Evolutionary conservation across 2,888 invertebrate genomes (phyloP).

Genomic region (Pecten maximus): DNA sequence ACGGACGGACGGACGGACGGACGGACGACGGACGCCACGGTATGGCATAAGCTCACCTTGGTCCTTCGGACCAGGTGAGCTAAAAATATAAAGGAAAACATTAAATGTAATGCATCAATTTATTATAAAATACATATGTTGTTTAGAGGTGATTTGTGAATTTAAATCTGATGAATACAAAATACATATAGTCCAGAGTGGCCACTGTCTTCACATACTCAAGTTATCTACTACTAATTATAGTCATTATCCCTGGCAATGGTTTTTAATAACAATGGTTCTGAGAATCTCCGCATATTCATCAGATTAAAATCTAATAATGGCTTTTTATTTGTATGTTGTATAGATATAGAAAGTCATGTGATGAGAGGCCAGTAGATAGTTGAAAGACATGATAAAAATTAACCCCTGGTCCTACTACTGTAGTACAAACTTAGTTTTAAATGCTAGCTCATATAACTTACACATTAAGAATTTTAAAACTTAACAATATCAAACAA

Average conservation of each 20-base stretch:
- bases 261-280: background rate
- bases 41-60: too few relatives aligned
- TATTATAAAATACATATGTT: background rate
- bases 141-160: background rate
- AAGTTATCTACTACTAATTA: background rate
- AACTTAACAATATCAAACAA: slow-evolving; percentile 1
- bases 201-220: background rate
- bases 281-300: background rate
- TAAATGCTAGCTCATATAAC: background rate
- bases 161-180: background rate
- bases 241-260: background rate
- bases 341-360: background rate
- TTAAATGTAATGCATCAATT: too few relatives aligned
- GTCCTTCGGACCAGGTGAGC: too few relatives aligned
- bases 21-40: too few relatives aligned
- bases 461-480: background rate
- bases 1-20: too few relatives aligned
- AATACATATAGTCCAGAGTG: background rate
- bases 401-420: background rate
- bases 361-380: background rate
- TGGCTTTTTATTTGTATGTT: background rate
- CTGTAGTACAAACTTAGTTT: background rate
- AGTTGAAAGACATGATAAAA: background rate
- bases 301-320: background rate
- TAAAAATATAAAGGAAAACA: too few relatives aligned